These are phyloP conservation scores for Danaus chrysippus DNA, from an alignment of 2,888 invertebrate genomes.

Conservation along the genomic window DNA sequence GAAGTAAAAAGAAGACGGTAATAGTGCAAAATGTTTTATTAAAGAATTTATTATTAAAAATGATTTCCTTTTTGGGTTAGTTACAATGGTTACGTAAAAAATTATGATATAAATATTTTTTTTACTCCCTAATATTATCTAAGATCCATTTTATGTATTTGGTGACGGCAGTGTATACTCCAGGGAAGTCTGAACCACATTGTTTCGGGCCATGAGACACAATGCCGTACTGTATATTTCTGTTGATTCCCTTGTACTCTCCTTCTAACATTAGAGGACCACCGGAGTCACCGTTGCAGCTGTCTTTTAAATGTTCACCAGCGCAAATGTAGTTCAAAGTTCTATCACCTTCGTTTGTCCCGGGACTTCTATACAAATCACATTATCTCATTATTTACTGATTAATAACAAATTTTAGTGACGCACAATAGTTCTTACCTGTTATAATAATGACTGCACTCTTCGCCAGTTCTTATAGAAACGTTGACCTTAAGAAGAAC, in stretches of 20 bases:
- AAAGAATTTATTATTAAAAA: too few species aligned
- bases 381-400: neutral
- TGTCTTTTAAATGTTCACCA: constrained; percentile 73
- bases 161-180: constrained; percentile 61
- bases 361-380: constrained; percentile 10
- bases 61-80: too few species aligned
- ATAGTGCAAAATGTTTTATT: too few species aligned
- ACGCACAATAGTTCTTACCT: constrained; percentile 10
- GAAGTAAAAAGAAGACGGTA: too few species aligned
- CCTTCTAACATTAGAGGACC: constrained; percentile 76
- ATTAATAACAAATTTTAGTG: neutral
- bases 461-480: constrained; percentile 13
- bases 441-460: constrained; percentile 15
- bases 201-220: constrained; percentile 38
- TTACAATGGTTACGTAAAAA: too few species aligned
- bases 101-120: neutral
- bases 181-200: constrained; percentile 54
- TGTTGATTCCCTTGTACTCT: constrained; percentile 11
- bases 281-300: constrained; percentile 83
- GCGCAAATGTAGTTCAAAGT: constrained; percentile 44
- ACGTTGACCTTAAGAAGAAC: constrained; percentile 23
- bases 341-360: neutral
- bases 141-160: constrained; percentile 62
- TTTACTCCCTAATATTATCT: constrained; percentile 36
- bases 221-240: constrained; percentile 43